Base-by-base conservation (phyloP, 2,888 invertebrate genomes). In the Labia minor region DNA sequence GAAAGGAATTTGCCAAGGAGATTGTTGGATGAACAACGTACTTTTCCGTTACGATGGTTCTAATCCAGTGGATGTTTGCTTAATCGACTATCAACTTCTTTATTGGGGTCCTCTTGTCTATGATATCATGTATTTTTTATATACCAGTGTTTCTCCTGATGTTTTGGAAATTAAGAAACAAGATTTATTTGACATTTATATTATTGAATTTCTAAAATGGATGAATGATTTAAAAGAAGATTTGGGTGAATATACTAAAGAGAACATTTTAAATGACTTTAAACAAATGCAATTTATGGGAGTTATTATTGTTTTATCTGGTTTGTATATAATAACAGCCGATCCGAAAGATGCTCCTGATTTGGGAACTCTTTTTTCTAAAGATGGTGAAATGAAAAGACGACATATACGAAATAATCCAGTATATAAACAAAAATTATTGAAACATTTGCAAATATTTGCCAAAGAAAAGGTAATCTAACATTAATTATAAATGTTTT, bases 11-110 rank as follows among this genome's bases (percentile, higher is more conserved):
- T 20, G 20, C 16, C 67, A 67, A 19, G 65, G 65, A 3, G 67
- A 67, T 21, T 20, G 61, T 61, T 67, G 67, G 67, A 37, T 65
- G 11, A 65, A 61, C 19, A 67, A 67, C 19, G 19, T 67, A 8
- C 19, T 67, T n/a, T 67, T 67, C 37, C 61, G 37, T 0, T 67
- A 65, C 14, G 49, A 49, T 14, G 8, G 63, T 0, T 64, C 63
- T 8, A 49, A 62, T n/a, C 49, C 49, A 4, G 14, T 10, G 3
- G 49, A 49, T 8, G 49, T 49, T n/a, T 49, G 49, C 14, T 16
- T 49, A n/a, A 2, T 49, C 14, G 49, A 49, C 16, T 49, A n/a
- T 49, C 49, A 49, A 49, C 2, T n/a, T 49, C 3, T 10, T 49
- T 16, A 10, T 49, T 49, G 49, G 49, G 49, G 49, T 8, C n/a